phyloP scores from a whole-genome alignment of 2,888 invertebrate species.

The Hypolimnas misippus region DNA sequence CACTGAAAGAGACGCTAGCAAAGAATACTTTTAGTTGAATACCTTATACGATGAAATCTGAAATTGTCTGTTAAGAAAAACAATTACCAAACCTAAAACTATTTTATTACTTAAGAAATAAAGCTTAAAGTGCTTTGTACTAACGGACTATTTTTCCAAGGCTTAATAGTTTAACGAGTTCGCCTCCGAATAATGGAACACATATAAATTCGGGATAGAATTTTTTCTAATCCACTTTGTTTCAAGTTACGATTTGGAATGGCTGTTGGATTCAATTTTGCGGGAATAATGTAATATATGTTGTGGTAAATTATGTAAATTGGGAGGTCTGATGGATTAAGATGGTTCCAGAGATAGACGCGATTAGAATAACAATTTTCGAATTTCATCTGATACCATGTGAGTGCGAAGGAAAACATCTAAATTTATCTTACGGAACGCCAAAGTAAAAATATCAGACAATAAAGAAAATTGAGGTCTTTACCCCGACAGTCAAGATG shows the following conservation, averaged over 20 bases:
- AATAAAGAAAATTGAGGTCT: no score
- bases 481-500: no score
- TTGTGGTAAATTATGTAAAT: constrained; percentile 41
- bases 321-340: constrained; percentile 40
- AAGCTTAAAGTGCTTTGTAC: neutral
- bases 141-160: neutral
- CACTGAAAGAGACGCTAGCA: neutral
- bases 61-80: constrained; percentile 4
- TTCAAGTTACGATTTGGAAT: constrained; percentile 35
- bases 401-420: constrained; percentile 27
- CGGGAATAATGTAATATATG: constrained; percentile 40
- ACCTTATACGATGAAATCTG: neutral
- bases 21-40: neutral
- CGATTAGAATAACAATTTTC: constrained; percentile 34
- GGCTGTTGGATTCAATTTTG: constrained; percentile 44
- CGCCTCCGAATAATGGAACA: constrained; percentile 46
- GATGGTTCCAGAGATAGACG: constrained; percentile 26
- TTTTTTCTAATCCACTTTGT: constrained; percentile 44
- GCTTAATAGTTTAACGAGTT: constrained; percentile 43
- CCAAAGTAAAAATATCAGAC: no score
- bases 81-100: neutral
- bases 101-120: constrained; percentile 3
- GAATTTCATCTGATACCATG: constrained; percentile 24
- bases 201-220: constrained; percentile 50
- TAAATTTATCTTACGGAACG: neutral